phyloP scores from a whole-genome alignment of 2,888 invertebrate genomes.

The Onthophagus sagittarius region DNA sequence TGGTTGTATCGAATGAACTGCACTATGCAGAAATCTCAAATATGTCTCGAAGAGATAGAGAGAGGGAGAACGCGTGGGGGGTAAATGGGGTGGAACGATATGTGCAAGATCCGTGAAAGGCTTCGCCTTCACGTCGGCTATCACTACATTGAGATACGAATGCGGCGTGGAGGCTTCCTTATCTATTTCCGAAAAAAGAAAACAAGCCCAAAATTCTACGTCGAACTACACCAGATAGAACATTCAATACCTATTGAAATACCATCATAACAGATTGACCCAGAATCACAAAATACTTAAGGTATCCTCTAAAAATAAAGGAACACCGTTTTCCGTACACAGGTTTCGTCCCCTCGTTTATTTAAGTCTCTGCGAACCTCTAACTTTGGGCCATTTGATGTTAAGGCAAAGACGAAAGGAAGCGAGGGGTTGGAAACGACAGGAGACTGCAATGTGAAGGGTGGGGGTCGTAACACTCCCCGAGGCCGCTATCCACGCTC shows the following conservation, averaged over 20 bases:
- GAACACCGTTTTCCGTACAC: neutral
- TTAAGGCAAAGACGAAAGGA: constrained; percentile 28
- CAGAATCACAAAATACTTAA: neutral
- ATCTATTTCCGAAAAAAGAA: constrained; percentile 9
- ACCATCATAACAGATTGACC: neutral
- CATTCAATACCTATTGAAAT: neutral
- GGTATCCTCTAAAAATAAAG: neutral
- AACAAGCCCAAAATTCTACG: neutral
- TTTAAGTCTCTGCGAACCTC: constrained; percentile 20
- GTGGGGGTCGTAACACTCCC: constrained; percentile 13
- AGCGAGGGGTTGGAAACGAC: constrained; percentile 31
- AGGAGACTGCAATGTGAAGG: neutral
- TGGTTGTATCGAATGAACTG: neutral
- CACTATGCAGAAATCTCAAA: constrained; percentile 9
- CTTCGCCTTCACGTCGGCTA: constrained; percentile 7
- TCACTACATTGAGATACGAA: constrained; percentile 7
- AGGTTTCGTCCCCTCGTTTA: constrained; percentile 1
- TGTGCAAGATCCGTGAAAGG: constrained; percentile 8
- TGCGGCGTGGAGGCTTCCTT: constrained; percentile 4
- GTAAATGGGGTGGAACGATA: constrained; percentile 15
- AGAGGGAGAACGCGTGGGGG: neutral
- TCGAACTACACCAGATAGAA: neutral
- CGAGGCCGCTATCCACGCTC: constrained; percentile 29
- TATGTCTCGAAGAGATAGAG: neutral
- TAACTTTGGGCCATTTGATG: constrained; percentile 33